Conservation (phyloP, 53 echinoderm and acorn worm species). For the Hippasteria phrygiana region DNA sequence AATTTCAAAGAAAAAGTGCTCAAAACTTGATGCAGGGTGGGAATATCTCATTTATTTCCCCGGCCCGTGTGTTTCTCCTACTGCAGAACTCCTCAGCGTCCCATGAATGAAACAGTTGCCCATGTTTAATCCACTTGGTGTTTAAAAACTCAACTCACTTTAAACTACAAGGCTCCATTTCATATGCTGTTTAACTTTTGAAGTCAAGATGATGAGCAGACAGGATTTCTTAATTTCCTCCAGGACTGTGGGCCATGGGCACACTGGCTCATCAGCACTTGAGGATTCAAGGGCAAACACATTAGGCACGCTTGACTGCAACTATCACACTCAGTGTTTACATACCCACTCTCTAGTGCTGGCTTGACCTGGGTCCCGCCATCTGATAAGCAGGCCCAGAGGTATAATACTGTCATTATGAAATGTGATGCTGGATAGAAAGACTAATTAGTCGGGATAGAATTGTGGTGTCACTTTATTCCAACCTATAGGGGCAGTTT, state of each 20-base stretch:
- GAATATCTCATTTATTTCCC: too few relatives aligned
- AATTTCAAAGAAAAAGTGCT: too few relatives aligned
- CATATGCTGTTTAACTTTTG: too few relatives aligned
- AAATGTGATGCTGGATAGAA: background rate
- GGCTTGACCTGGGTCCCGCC: background rate
- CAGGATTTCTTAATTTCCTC: too few relatives aligned
- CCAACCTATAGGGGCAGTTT: background rate
- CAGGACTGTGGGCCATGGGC: background rate
- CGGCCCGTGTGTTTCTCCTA: too few relatives aligned
- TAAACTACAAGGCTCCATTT: too few relatives aligned
- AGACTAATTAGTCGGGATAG: background rate
- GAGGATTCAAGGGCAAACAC: background rate
- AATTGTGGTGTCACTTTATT: background rate
- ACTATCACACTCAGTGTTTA: background rate
- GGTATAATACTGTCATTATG: background rate
- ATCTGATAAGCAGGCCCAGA: background rate
- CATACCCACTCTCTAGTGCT: background rate
- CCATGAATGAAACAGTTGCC: too few relatives aligned
- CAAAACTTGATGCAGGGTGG: too few relatives aligned
- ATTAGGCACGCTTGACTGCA: background rate
- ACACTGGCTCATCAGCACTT: background rate
- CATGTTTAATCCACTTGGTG: too few relatives aligned
- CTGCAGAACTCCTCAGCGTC: too few relatives aligned
- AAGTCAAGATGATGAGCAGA: too few relatives aligned
- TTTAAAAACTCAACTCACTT: too few relatives aligned